phyloP scores from a whole-genome alignment of 2,888 invertebrate species.

The Himalopsyche kuldschensis region DNA sequence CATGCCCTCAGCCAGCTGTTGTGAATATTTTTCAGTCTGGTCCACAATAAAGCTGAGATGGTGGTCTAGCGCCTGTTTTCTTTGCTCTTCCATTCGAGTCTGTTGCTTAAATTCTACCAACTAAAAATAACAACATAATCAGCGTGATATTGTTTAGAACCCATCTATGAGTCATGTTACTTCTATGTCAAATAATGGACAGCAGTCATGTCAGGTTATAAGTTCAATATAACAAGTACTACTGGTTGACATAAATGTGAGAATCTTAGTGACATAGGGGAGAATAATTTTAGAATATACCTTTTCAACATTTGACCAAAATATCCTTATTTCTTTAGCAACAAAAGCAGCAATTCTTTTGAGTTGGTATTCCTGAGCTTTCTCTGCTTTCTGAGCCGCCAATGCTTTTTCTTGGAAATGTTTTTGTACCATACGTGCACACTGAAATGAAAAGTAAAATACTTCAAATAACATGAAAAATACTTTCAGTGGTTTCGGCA shows the following conservation, averaged over 20 bases:
- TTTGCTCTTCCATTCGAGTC: conserved; percentile 88
- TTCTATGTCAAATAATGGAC: too few species aligned
- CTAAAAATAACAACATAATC: conserved; percentile 47
- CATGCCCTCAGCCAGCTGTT: conserved; percentile 84
- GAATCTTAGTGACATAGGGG: neutral
- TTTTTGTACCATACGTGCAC: conserved; percentile 88
- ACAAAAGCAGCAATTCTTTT: conserved; percentile 86
- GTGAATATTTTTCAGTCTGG: conserved; percentile 96
- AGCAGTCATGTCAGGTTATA: too few species aligned
- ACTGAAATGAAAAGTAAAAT: conserved; percentile 52
- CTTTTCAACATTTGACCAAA: conserved; percentile 97
- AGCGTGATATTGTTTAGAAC: too few species aligned
- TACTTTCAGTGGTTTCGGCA: too few species aligned
- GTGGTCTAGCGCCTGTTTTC: conserved; percentile 92
- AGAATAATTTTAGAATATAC: conserved; percentile 48
- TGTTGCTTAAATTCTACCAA: conserved; percentile 93
- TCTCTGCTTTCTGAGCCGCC: conserved; percentile 87
- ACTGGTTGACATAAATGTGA: neutral
- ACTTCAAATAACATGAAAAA: too few species aligned
- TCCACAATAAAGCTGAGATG: conserved; percentile 98
- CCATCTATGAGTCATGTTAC: too few species aligned
- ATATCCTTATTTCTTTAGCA: conserved; percentile 90
- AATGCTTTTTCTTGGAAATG: conserved; percentile 89
- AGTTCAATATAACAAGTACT: too few species aligned
- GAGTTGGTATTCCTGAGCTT: conserved; percentile 84